Base-by-base conservation (phyloP, 2,797 vertebrate species). In the Paratrypauchen microcephalus region DNA sequence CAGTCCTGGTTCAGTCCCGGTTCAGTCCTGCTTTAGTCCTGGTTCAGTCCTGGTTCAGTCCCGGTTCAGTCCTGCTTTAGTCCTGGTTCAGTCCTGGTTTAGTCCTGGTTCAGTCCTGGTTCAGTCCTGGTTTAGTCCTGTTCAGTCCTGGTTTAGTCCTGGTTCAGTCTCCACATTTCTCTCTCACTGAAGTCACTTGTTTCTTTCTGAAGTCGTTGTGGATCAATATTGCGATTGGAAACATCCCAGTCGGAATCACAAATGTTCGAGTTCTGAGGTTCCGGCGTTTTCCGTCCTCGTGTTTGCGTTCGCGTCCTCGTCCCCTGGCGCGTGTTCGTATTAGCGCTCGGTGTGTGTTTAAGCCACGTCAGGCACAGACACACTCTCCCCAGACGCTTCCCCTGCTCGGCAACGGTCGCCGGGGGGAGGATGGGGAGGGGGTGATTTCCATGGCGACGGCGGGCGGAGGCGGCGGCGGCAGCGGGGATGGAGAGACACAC, bases 381-480 rank as follows among this genome's bases (percentile, higher is more conserved):
- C 55, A 66, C 65, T 39, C 68, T 85, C 76, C 75, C 81, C 80
- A 72, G 80, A 78, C 58, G 48, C 50, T 28, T 6, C 57, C 79
- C 70, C 68, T 6, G 32, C 72, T 72, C 56, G 30, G 48, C 75
- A 79, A 11, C 39, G 66, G 86, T 87, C 79, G 86, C 83, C 79
- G 79, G 80, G 39, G 39, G 3, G 11, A 2, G 39, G 11, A 9
- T 1, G 39, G 9, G 11, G 72, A 4, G 52, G 82, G 82, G 68
- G 77, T 62, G 75, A 85, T 85, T 71, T 71, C 87, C 85, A 83
- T 85, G 89, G 73, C 81, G 67, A 71, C 80, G 6, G 12, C 18
- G 15, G 52, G 56, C 56, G 23, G 70, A 21, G 21, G 52, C 21
- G 50, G 50, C 4, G n/a, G n/a, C 21, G n/a, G 50, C 21, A 2